phyloP scores from a whole-genome alignment of 1,140 invertebrate genomes.

The Orchestia grillus region DNA sequence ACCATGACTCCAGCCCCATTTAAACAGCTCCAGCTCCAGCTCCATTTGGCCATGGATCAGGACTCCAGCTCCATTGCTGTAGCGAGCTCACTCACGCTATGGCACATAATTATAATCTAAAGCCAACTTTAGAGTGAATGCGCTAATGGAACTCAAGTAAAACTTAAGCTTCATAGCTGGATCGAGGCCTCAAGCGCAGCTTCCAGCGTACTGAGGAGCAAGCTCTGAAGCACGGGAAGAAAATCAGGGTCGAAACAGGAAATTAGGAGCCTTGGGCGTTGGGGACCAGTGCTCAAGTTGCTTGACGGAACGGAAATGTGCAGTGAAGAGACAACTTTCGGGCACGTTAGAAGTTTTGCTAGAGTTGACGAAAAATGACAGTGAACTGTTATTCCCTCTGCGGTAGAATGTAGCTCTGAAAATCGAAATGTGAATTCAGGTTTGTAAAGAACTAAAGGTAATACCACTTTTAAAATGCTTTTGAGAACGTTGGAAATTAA shows the following conservation, averaged over 20 bases:
- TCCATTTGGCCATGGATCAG: too few relatives aligned
- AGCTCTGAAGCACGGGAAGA: background rate
- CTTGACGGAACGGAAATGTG: background rate
- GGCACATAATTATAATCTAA: background rate
- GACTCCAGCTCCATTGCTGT: too few relatives aligned
- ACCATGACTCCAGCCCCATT: too few relatives aligned
- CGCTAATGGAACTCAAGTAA: background rate
- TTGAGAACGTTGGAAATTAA: too few relatives aligned
- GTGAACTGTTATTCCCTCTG: background rate
- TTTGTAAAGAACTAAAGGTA: background rate
- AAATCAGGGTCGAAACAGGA: background rate
- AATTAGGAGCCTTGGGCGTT: background rate
- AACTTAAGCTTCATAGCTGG: background rate
- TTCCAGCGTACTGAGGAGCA: background rate
- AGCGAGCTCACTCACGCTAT: too few relatives aligned
- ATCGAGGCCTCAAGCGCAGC: background rate
- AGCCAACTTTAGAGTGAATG: background rate
- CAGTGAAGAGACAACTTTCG: background rate
- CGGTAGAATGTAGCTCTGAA: background rate
- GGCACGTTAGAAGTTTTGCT: background rate
- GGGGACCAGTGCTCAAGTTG: background rate
- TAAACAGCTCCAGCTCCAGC: too few relatives aligned
- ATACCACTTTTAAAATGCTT: too few relatives aligned
- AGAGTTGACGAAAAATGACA: background rate
- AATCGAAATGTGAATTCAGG: background rate